phyloP scores from a whole-genome alignment of 2,113 vertebrate genomes.

The Myotis brandtii region DNA sequence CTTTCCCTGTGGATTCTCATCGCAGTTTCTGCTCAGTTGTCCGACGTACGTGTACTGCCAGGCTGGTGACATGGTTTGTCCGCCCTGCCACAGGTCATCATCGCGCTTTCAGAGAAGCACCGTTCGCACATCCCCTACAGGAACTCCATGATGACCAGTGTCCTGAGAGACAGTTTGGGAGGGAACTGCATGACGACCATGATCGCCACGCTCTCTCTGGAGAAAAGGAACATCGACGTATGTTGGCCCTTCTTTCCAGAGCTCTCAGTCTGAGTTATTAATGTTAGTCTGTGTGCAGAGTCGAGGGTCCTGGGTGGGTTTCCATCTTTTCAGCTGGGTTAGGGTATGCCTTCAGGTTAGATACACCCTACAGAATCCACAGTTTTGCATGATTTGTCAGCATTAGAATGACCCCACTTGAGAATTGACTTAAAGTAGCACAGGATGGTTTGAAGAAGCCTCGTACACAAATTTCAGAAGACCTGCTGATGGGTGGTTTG shows the following conservation, averaged over 20 bases:
- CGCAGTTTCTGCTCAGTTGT: background rate
- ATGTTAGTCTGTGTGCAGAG: background rate
- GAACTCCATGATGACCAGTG: conserved; percentile 98
- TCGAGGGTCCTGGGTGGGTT: background rate
- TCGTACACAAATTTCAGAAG: too few relatives aligned
- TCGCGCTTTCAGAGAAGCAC: conserved; percentile 95
- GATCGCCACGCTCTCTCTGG: conserved; percentile 94
- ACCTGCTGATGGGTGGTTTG: background rate
- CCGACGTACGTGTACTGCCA: background rate
- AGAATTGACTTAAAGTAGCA: background rate
- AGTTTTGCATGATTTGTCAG: background rate
- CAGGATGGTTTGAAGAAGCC: too few relatives aligned
- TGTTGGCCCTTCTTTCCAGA: conserved; percentile 74
- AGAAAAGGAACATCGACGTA: conserved; percentile 93
- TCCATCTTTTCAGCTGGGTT: background rate
- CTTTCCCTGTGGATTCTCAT: background rate
- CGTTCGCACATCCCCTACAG: conserved; percentile 96
- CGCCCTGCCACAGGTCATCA: conserved; percentile 92
- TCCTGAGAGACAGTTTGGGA: conserved; percentile 96
- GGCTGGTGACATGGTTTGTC: background rate
- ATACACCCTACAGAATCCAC: background rate
- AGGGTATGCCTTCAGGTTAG: background rate
- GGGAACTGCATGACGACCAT: conserved; percentile 99
- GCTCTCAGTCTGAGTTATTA: background rate
- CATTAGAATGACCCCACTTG: background rate